phyloP scores from a whole-genome alignment of 2,888 invertebrate species.

The Emmelina monodactyla region DNA sequence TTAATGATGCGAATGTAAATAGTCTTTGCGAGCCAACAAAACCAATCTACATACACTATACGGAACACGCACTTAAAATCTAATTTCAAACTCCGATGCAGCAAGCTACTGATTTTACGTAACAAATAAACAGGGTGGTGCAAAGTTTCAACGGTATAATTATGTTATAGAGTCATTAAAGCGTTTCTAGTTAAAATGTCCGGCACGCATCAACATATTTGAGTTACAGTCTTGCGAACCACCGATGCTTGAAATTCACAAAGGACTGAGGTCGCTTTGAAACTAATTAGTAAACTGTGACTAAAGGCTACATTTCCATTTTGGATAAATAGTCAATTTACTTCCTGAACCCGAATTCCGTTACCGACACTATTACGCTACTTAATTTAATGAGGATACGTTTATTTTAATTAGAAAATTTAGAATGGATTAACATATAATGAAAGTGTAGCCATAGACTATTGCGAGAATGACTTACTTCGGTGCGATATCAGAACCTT shows the following conservation, averaged over 20 bases:
- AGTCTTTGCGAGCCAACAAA: too few species aligned
- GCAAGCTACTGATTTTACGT: constrained; percentile 62
- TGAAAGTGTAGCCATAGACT: constrained; percentile 39
- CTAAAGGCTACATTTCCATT: constrained; percentile 50
- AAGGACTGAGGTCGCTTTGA: constrained; percentile 59
- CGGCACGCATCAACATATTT: constrained; percentile 45
- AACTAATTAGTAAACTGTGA: constrained; percentile 54
- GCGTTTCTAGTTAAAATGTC: constrained; percentile 29
- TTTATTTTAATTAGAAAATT: constrained; percentile 9
- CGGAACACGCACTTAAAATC: background rate
- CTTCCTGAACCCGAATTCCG: too few species aligned
- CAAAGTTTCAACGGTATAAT: too few species aligned
- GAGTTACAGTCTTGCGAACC: constrained; percentile 42
- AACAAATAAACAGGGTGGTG: too few species aligned
- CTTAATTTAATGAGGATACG: constrained; percentile 5
- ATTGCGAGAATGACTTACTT: constrained; percentile 71
- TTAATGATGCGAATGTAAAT: too few species aligned
- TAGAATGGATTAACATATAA: background rate
- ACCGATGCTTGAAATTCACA: constrained; percentile 57
- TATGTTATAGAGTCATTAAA: too few species aligned
- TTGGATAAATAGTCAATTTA: constrained; percentile 24
- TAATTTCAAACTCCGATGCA: constrained; percentile 50
- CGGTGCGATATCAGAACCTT: constrained; percentile 91
- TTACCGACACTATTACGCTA: constrained; percentile 15
- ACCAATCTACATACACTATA: background rate